Base-by-base conservation (phyloP, 1,140 invertebrate genomes). In the Leptinotarsa texana region DNA sequence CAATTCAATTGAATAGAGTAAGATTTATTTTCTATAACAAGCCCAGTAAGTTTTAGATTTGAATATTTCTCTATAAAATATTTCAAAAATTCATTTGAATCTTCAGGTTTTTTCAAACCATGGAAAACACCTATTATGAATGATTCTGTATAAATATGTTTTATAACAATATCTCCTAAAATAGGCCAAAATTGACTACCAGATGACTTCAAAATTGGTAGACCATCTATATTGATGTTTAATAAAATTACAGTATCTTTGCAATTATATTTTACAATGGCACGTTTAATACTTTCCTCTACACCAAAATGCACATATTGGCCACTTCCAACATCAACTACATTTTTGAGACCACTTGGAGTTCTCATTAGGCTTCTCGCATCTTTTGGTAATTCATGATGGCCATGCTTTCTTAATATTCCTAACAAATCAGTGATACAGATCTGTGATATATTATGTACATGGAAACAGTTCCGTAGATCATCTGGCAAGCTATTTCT, bases 81-180 rank as follows among this genome's bases (percentile, higher is more conserved):
- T 57, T 57, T 57, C 8, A 13, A 57, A 57, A 57, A 57, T 57
- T 57, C 51, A 57, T 57, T 57, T 57, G 51, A 57, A 57, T 57
- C 49, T 57, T n/a, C 15, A n/a, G 51, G 15, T 57, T 57, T 57
- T 57, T 57, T 57, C n/a, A 57, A 57, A n/a, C 51, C 51, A 57
- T n/a, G 51, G 51, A 57, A 57, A 57, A 57, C 13, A 57, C 51
- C 51, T 57, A 57, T 13, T 17, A 65, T 22, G 21, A 65, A 65
- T 18, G 63, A 21, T 65, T 65, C 24, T 65, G 63, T 65, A 27
- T 65, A 11, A 65, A 65, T 65, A 21, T 65, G 63, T 65, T 21
- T 65, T 65, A n/a, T 65, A 21, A 24, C 63, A 65, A 65, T 65
- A 65, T 65, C 63, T 65, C 63, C 63, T 65, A 65, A 65, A 65